phyloP scores from a whole-genome alignment of 2,113 vertebrate species.

The Halcyon malimbica region DNA sequence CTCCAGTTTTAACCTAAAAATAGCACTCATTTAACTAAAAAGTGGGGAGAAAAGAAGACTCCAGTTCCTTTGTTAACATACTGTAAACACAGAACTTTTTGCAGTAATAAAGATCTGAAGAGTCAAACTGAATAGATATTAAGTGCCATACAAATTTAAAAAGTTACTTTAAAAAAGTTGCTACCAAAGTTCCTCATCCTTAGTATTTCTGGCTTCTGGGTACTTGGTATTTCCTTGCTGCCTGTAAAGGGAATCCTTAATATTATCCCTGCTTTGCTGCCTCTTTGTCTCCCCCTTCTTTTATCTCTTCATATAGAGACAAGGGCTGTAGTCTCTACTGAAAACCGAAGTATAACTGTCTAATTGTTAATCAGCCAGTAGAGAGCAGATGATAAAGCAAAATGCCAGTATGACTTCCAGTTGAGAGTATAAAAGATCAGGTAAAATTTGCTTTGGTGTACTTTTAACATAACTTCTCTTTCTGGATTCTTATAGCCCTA shows the following conservation, averaged over 20 bases:
- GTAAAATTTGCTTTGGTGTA: background rate
- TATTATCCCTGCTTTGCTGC: background rate
- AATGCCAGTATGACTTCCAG: background rate
- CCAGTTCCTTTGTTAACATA: background rate
- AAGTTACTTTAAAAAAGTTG: background rate
- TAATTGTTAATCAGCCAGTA: background rate
- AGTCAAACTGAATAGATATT: background rate
- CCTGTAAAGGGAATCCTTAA: slow-evolving; percentile 5
- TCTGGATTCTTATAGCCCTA: background rate
- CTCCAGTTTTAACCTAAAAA: background rate
- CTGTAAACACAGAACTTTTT: background rate
- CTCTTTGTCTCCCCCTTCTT: slow-evolving; percentile 2
- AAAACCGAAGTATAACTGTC: background rate
- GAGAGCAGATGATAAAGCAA: background rate
- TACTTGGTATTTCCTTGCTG: background rate
- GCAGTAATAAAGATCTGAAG: background rate
- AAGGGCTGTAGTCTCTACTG: background rate
- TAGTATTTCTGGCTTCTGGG: background rate
- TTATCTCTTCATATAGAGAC: background rate
- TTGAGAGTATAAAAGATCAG: background rate
- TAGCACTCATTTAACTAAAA: background rate
- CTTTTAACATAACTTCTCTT: background rate
- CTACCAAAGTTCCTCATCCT: background rate
- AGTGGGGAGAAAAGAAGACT: background rate
- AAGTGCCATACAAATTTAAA: background rate